phyloP scores from a whole-genome alignment of 2,888 invertebrate species.

The Agrypnus murinus region DNA sequence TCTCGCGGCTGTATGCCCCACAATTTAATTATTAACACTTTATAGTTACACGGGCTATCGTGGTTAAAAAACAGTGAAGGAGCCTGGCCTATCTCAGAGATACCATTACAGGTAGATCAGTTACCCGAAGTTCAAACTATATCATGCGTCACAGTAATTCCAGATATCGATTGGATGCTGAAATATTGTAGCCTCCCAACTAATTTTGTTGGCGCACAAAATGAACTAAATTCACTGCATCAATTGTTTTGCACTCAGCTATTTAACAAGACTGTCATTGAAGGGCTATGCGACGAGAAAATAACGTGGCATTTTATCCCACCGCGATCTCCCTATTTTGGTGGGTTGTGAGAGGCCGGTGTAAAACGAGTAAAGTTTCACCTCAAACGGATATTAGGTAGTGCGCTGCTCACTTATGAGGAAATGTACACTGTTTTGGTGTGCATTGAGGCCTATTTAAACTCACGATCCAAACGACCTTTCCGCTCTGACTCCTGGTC shows the following conservation, averaged over 20 bases:
- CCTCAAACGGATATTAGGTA: conserved; percentile 51
- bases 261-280: too few relatives aligned
- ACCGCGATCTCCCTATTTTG: too few relatives aligned
- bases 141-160: too few relatives aligned
- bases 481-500: conserved; percentile 54
- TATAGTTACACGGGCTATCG: conserved; percentile 50
- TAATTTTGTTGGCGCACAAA: too few relatives aligned
- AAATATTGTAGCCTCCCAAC: too few relatives aligned
- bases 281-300: too few relatives aligned
- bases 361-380: conserved; percentile 61
- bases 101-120: neutral
- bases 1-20: conserved; percentile 45
- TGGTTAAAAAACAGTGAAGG: too few relatives aligned
- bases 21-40: conserved; percentile 9
- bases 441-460: conserved; percentile 50
- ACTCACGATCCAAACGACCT: conserved; percentile 54
- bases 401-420: conserved; percentile 55
- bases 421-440: conserved; percentile 54
- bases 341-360: conserved; percentile 61
- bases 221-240: too few relatives aligned
- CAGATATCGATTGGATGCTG: too few relatives aligned
- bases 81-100: neutral
- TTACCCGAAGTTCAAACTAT: too few relatives aligned
- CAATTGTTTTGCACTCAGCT: too few relatives aligned
- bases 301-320: too few relatives aligned